Evolutionary conservation across 2,888 invertebrate genomes (phyloP), one percentile per base, ranked within the genome.

Genomic region (Liodrosophila aerea): DNA sequence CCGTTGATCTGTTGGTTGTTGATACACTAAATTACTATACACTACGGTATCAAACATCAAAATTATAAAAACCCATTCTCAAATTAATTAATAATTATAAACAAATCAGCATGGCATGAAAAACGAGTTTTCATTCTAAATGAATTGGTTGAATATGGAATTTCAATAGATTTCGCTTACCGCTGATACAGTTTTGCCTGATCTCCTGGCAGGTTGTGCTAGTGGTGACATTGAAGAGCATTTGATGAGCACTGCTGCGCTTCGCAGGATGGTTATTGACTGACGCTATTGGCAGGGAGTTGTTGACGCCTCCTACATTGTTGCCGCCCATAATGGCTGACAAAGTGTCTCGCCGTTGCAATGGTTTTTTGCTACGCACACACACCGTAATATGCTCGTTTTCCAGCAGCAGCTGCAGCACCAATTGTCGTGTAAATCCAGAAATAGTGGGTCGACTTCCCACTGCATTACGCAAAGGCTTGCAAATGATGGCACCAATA

Each of bases 371-470:
- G 47, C 90, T 91, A 76, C 91, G 91, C 57, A 97, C 93, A 73
- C 94, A 94, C 16, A 97, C 94, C 16, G 94, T 92, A 63, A 95
- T 93, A 78, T 95, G 95, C 90, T 97, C 97, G 85, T 95, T 95
- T 85, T 97, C 96, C 65, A 98, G 91, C 66, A 98, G 91, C 53
- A 97, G 92, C 85, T 97, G 97, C 50, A 97, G 91, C 69, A 97
- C 94, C 57, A 98, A 91, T 49, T 97, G 93, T 22, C 97, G 93
- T 34, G 96, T 95, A 91, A 97, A 97, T 5, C 97, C 97, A 0
- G 96, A 95, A 85, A 97, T 95, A 8, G 88, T 78, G 8, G 78
- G 78, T 1, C 78, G 75, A 27, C 22, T 82, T 31, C 70, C 75
- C 11, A 66, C 45, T 3, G 67, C 29, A 0, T 72, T 41, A 4